Evolutionary conservation across 64 coral and sea anemone species (phyloP).

Genomic region (Stichodactyla helianthus): DNA sequence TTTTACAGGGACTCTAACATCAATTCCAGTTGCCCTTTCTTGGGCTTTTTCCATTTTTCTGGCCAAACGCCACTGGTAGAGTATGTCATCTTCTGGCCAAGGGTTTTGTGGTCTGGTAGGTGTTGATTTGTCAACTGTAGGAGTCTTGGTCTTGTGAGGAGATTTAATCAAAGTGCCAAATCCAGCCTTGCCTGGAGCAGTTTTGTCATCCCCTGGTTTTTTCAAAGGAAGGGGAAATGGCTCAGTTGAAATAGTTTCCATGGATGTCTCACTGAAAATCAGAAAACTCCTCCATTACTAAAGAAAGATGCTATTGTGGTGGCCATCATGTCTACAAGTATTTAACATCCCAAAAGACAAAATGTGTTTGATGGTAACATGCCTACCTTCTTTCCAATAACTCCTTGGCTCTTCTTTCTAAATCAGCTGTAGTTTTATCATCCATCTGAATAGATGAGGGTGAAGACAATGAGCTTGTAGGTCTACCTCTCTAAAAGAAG

Average conservation of each 20-base stretch:
- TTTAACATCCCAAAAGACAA: not conserved
- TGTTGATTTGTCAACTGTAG: not conserved
- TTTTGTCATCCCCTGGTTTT: conserved; percentile 7
- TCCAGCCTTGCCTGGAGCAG: not conserved
- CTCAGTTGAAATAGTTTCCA: conserved; percentile 62
- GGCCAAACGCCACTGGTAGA: conserved; percentile 94
- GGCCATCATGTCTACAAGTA: not conserved
- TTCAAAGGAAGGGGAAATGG: conserved; percentile 25
- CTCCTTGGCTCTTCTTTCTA: conserved; percentile 68
- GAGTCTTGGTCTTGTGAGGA: not conserved
- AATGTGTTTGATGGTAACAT: not conserved
- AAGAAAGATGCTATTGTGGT: no score
- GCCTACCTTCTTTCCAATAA: conserved; percentile 88
- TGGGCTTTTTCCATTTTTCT: conserved; percentile 95
- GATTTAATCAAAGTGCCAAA: not conserved
- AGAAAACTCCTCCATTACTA: not conserved
- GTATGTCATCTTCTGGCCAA: conserved; percentile 89
- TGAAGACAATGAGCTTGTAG: conserved; percentile 7
- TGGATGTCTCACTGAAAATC: conserved; percentile 73
- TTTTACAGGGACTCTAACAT: not conserved
- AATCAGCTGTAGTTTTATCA: conserved; percentile 44
- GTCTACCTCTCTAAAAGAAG: not conserved
- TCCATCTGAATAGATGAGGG: conserved; percentile 54
- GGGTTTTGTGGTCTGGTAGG: not conserved
- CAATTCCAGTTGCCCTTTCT: conserved; percentile 21